Evolutionary conservation across 2,113 vertebrate genomes (phyloP).

Genomic region (Solenodon paradoxus): DNA sequence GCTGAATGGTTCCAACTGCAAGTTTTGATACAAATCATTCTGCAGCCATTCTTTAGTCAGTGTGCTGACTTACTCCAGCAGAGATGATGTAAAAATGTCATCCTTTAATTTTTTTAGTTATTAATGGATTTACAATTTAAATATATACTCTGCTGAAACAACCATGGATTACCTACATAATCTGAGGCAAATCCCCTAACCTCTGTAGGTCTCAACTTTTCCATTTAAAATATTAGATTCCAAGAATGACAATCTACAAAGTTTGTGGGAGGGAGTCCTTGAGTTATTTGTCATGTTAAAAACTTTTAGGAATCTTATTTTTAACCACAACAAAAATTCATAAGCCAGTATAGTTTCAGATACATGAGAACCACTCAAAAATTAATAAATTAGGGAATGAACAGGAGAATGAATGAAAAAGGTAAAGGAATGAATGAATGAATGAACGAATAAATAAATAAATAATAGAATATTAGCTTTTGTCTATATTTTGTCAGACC

Average conservation of each 20-base stretch:
- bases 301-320: neutral
- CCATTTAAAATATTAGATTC: neutral
- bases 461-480: neutral
- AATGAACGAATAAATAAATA: no score
- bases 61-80: neutral
- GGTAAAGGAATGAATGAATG: no score
- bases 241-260: neutral
- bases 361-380: neutral
- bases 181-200: neutral
- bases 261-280: neutral
- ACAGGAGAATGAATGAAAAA: no score
- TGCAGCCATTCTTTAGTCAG: neutral
- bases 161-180: neutral
- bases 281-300: neutral
- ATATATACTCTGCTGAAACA: neutral
- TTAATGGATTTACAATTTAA: conserved; percentile 25
- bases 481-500: neutral
- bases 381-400: neutral
- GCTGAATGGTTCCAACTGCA: neutral
- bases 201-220: neutral
- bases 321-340: neutral
- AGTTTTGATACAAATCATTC: neutral
- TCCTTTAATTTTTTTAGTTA: neutral
- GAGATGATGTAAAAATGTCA: neutral
- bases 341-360: neutral